A percentile compares a stretch with the other conserved stretches of the same genome.
phyloP scores from a whole-genome alignment of 2,113 vertebrate species.

The Cyprinodon brontotheroides region DNA sequence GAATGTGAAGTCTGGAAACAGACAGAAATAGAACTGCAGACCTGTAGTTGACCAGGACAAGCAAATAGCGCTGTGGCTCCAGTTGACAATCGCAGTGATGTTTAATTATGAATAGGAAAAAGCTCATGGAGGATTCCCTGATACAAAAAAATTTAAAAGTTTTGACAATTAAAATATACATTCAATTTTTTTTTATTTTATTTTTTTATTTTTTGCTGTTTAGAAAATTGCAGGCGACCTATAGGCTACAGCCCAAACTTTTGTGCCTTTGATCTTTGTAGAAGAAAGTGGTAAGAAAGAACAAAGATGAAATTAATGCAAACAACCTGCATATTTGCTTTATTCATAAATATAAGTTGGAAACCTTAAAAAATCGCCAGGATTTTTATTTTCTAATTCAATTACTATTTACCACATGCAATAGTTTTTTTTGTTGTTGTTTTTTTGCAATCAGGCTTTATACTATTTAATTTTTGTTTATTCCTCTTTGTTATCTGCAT shows the following conservation, averaged over 20 bases:
- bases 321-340: too few species aligned
- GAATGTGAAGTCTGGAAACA: conserved; percentile 65
- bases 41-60: background rate
- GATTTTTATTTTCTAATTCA: background rate
- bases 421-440: too few species aligned
- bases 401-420: background rate
- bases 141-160: background rate
- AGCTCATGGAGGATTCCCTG: background rate
- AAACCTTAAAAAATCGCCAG: too few species aligned
- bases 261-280: background rate
- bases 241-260: background rate
- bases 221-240: background rate
- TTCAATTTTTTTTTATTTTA: too few species aligned
- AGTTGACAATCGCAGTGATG: conserved; percentile 17
- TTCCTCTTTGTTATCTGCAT: too few species aligned
- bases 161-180: too few species aligned
- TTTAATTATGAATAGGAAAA: background rate
- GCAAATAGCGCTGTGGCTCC: conserved; percentile 23
- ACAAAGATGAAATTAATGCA: background rate
- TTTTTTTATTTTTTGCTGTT: background rate
- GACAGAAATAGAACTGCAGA: conserved; percentile 56
- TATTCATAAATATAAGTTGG: too few species aligned
- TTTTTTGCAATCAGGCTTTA: too few species aligned
- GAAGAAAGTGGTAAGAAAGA: background rate
- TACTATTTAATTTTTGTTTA: too few species aligned